A percentile compares a stretch with the other conserved stretches of the same genome.
These are phyloP conservation scores for Tipula helvola DNA, from an alignment of 2,888 invertebrate species.

Conservation along the genomic window DNA sequence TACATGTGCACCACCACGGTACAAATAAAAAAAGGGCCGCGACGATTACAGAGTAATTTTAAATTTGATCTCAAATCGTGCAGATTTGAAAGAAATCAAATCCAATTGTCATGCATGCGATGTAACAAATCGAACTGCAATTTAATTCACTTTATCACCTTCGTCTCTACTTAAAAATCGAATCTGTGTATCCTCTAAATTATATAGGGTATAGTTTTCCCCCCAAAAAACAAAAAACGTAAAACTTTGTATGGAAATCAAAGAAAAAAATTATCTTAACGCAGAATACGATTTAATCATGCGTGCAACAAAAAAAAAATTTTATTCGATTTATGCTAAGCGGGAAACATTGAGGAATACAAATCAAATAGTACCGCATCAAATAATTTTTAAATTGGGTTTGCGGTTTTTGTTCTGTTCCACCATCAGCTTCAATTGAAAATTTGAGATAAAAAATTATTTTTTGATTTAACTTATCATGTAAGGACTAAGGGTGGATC, in stretches of 20 bases:
- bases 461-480: background rate
- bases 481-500: background rate
- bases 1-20: background rate
- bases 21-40: no score
- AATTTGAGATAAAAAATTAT: background rate
- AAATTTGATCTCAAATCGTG: background rate
- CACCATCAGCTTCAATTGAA: background rate
- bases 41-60: background rate
- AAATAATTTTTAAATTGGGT: background rate
- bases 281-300: background rate
- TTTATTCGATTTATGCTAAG: background rate
- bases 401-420: background rate
- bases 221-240: background rate
- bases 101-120: background rate
- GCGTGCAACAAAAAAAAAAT: background rate
- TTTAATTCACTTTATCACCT: background rate
- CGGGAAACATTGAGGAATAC: background rate
- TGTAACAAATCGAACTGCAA: background rate
- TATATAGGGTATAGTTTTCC: background rate
- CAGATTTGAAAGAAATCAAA: background rate
- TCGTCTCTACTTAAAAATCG: background rate
- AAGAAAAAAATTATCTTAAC: background rate
- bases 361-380: background rate
- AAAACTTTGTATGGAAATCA: background rate
- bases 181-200: background rate